phyloP scores from a whole-genome alignment of 2,797 vertebrate genomes.

The Chelon labrosus region DNA sequence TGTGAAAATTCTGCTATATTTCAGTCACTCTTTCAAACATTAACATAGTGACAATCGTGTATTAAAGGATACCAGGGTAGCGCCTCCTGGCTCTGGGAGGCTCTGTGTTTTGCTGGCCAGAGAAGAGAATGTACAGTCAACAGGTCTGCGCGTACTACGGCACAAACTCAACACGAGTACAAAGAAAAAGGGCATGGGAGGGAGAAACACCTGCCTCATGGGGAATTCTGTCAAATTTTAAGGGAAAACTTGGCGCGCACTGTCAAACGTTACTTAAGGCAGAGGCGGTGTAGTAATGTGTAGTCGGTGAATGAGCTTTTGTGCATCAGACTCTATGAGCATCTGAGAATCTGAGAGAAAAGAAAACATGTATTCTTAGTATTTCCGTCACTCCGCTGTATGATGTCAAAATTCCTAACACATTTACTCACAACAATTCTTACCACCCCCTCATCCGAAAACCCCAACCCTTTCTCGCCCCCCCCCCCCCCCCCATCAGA shows the following conservation, averaged over 20 bases:
- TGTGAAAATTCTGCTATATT: conserved; percentile 14
- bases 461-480: background rate
- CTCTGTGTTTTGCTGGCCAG: conserved; percentile 64
- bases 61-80: conserved; percentile 33
- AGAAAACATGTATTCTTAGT: background rate
- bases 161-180: conserved; percentile 73
- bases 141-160: conserved; percentile 60
- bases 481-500: conserved; percentile 15
- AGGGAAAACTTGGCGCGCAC: conserved; percentile 14
- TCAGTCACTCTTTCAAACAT: conserved; percentile 9
- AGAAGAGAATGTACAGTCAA: conserved; percentile 76
- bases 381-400: conserved; percentile 24
- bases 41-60: conserved; percentile 17
- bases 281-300: background rate
- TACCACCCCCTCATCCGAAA: conserved; percentile 5
- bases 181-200: conserved; percentile 57
- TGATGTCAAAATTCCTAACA: conserved; percentile 58
- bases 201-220: conserved; percentile 20
- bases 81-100: conserved; percentile 67
- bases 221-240: conserved; percentile 36
- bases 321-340: background rate
- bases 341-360: background rate
- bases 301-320: background rate
- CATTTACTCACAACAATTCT: conserved; percentile 51
- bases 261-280: background rate